phyloP scores from a whole-genome alignment of 2,888 invertebrate species.

The Cosmia trapezina region DNA sequence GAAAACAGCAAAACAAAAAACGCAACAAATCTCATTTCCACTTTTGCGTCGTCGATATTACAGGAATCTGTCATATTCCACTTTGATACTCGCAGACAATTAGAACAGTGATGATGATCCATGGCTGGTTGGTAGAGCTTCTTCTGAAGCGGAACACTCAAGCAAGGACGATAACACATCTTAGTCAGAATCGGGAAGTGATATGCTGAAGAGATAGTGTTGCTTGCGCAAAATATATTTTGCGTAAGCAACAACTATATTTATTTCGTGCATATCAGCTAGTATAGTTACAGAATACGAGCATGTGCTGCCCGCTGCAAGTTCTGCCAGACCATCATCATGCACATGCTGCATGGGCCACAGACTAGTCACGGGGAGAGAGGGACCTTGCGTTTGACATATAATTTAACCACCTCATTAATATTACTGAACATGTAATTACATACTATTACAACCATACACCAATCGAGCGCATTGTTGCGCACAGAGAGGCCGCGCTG shows the following conservation, averaged over 20 bases:
- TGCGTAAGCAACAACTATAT: neutral
- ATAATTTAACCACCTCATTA: constrained; percentile 20
- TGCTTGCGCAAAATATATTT: too few species aligned
- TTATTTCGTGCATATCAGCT: neutral
- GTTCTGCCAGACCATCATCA: neutral
- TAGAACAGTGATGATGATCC: neutral
- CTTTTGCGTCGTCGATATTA: neutral
- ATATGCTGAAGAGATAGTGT: too few species aligned
- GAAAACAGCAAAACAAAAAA: neutral
- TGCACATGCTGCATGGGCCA: neutral
- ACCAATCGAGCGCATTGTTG: constrained; percentile 8
- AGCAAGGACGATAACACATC: neutral
- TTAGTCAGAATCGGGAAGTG: neutral
- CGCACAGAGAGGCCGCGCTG: constrained; percentile 5
- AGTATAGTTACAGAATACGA: neutral
- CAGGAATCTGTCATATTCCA: neutral
- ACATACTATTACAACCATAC: constrained; percentile 9
- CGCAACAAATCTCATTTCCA: neutral
- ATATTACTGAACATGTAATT: constrained; percentile 7
- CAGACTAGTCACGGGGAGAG: constrained; percentile 1
- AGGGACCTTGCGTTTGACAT: constrained; percentile 26
- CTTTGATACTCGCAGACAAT: neutral
- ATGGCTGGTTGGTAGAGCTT: neutral
- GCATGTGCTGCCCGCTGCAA: too few species aligned
- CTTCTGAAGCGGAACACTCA: neutral